These are phyloP conservation scores for Haemorhous mexicanus DNA, from an alignment of 2,113 vertebrate species.

Conservation along the genomic window DNA sequence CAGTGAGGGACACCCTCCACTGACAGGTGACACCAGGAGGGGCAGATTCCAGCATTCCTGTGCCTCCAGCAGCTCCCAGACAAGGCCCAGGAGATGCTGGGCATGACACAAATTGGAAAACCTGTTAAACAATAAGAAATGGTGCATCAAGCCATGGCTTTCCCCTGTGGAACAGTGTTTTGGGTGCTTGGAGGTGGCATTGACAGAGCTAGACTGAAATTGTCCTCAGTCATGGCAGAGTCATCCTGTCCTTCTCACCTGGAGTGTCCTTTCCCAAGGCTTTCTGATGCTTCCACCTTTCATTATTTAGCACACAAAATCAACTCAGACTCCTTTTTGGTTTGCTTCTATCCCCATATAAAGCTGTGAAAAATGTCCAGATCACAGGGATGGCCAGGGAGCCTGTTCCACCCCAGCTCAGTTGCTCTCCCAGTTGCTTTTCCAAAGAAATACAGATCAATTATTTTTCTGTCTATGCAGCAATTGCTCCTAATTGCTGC, in stretches of 20 bases:
- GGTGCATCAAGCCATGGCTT: neutral
- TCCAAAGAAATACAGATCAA: neutral
- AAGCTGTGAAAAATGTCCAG: neutral
- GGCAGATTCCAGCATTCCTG: neutral
- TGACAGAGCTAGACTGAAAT: neutral
- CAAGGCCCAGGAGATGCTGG: neutral
- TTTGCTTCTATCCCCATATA: neutral
- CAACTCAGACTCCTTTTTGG: neutral
- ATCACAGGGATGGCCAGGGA: neutral
- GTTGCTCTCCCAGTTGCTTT: neutral
- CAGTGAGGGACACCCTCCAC: accelerated
- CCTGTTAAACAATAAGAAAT: neutral
- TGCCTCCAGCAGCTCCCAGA: accelerated
- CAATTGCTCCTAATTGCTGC: neutral
- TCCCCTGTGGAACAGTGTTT: neutral
- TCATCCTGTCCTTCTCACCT: neutral
- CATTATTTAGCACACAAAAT: neutral
- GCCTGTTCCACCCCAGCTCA: neutral
- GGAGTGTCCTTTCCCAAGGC: neutral
- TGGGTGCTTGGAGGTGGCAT: neutral
- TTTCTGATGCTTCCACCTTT: neutral
- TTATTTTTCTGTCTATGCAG: neutral
- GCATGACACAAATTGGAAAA: neutral
- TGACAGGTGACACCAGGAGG: accelerated
- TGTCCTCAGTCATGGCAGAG: neutral